Conservation (phyloP, 1,140 invertebrate species). For the Leptinotarsa defecta region DNA sequence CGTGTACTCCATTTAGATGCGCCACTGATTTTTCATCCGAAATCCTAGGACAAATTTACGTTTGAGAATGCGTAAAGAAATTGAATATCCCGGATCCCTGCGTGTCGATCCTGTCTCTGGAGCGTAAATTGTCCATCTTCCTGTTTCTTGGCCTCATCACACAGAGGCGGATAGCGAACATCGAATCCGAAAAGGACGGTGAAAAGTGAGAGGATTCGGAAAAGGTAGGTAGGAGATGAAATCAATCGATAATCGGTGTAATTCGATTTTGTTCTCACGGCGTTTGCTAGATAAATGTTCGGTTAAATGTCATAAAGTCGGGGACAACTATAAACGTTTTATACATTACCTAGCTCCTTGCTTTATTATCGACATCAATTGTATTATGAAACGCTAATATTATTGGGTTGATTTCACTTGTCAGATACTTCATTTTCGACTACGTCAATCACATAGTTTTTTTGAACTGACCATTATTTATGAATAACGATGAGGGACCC, state of each 20-base stretch:
- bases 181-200: constrained; percentile 10
- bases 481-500: no score
- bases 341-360: no score
- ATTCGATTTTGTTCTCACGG: neutral
- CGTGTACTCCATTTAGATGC: neutral
- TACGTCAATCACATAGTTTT: no score
- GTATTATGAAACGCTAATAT: no score
- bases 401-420: no score
- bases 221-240: neutral
- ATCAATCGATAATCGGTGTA: neutral
- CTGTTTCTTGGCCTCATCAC: constrained; percentile 13
- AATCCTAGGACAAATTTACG: constrained; percentile 17
- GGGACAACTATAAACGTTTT: no score
- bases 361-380: no score
- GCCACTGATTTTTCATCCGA: constrained; percentile 12
- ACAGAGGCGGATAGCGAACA: constrained; percentile 5
- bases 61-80: constrained; percentile 25
- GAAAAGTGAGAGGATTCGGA: neutral
- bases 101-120: constrained; percentile 9
- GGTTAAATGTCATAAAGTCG: neutral
- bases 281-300: neutral
- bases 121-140: constrained; percentile 20
- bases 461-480: no score
- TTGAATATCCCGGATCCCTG: constrained; percentile 22
- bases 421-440: no score